Evolutionary conservation across 2,113 vertebrate genomes (phyloP).

Genomic region (Oophaga pumilio): DNA sequence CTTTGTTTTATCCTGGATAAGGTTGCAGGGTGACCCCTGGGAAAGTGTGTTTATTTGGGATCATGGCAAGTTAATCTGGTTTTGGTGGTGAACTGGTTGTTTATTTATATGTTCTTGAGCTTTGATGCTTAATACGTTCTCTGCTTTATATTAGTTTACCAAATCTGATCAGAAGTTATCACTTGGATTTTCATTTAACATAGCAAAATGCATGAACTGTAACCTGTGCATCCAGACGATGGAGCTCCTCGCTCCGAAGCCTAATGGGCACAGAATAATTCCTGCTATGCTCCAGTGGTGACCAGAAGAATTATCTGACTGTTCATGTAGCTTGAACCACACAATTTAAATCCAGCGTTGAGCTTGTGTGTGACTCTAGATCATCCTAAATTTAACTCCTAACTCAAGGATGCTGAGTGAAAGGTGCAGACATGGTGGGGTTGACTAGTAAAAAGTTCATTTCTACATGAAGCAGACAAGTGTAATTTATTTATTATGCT

Average conservation of each 20-base stretch:
- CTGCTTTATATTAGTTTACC: neutral
- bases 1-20: neutral
- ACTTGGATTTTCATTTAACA: neutral
- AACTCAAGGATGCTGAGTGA: too few species aligned
- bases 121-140: neutral
- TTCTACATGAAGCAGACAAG: too few species aligned
- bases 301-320: neutral
- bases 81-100: neutral
- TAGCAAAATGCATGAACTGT: neutral
- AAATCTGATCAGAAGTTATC: neutral
- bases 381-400: too few species aligned
- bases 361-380: too few species aligned
- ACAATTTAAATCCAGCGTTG: too few species aligned
- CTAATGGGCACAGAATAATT: too few species aligned
- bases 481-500: too few species aligned
- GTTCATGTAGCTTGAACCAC: too few species aligned
- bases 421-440: too few species aligned
- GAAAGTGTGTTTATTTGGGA: neutral
- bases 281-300: too few species aligned
- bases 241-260: neutral
- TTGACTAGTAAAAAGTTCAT: too few species aligned
- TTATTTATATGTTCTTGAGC: conserved; percentile 10
- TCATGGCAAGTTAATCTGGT: conserved; percentile 15
- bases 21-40: neutral
- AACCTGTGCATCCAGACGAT: neutral